Percentiles rank a stretch among this genome's conserved stretches.
Conservation (phyloP, 1,140 invertebrate genomes). For the Ptiloglossa arizonensis region DNA sequence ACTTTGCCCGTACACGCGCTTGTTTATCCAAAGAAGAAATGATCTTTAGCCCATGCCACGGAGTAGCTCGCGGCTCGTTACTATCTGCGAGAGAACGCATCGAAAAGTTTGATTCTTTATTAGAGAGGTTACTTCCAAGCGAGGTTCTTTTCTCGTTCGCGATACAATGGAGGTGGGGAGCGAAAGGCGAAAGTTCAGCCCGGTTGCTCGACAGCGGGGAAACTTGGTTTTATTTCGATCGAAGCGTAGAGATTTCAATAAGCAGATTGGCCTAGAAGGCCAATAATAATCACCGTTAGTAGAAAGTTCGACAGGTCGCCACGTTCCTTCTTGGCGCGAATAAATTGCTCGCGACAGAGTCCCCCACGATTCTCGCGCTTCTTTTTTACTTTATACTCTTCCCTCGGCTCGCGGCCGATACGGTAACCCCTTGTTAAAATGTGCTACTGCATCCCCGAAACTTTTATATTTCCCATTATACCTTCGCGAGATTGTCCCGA, state of each 20-base stretch:
- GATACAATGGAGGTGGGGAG: neutral
- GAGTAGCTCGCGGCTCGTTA: neutral
- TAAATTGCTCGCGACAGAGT: neutral
- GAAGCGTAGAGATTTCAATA: neutral
- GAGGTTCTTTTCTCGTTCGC: neutral
- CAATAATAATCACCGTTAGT: neutral
- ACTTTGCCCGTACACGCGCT: too few relatives aligned
- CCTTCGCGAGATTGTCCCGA: too few relatives aligned
- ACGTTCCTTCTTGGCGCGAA: neutral
- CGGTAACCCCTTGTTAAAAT: too few relatives aligned
- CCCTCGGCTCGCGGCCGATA: too few relatives aligned
- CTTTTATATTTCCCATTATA: too few relatives aligned
- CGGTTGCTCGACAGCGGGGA: neutral
- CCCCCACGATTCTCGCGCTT: neutral
- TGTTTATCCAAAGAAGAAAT: neutral
- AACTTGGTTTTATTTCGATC: constrained; percentile 1
- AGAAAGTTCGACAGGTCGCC: neutral
- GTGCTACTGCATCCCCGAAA: too few relatives aligned
- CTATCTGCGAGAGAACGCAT: neutral
- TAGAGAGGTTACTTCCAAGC: neutral
- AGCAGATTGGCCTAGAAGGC: neutral
- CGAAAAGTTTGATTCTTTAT: constrained; percentile 23
- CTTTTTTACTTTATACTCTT: too few relatives aligned
- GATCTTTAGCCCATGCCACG: neutral
- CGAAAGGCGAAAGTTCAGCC: neutral